Evolutionary conservation across 2,888 invertebrate genomes (phyloP).

Genomic region (Nineta flava): DNA sequence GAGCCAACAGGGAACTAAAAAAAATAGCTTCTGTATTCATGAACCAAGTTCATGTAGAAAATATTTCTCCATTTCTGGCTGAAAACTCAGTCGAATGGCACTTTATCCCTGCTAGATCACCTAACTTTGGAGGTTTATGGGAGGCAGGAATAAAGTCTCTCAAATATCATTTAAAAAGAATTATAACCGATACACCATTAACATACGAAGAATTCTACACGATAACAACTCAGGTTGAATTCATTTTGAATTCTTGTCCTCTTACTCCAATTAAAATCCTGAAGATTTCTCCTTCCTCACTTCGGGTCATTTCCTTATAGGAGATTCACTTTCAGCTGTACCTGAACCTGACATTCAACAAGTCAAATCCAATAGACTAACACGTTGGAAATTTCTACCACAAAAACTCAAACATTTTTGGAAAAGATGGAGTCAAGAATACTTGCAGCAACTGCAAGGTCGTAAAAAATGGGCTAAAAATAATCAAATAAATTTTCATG

Average conservation of each 20-base stretch:
- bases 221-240: slow-evolving; percentile 14
- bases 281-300: slow-evolving; percentile 14
- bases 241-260: slow-evolving; percentile 15
- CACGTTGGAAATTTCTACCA: slow-evolving; percentile 7
- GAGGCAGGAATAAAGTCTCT: slow-evolving; percentile 15
- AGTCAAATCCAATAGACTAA: slow-evolving; percentile 3
- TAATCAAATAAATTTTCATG: slow-evolving; percentile 1
- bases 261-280: slow-evolving; percentile 14
- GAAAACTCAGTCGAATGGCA: slow-evolving; percentile 13
- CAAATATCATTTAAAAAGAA: slow-evolving; percentile 16
- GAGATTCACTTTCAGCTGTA: slow-evolving; percentile 13
- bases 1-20: slow-evolving; percentile 11
- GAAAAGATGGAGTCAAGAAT: slow-evolving; percentile 10
- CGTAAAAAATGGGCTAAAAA: slow-evolving; percentile 9
- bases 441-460: slow-evolving; percentile 8
- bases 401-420: slow-evolving; percentile 9
- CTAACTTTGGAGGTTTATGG: slow-evolving; percentile 17
- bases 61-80: not conserved
- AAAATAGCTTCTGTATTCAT: not conserved
- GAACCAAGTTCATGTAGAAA: not conserved
- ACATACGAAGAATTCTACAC: slow-evolving; percentile 16
- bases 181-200: slow-evolving; percentile 9
- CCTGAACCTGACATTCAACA: slow-evolving; percentile 6
- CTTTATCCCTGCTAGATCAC: slow-evolving; percentile 16
- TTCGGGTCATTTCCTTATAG: slow-evolving; percentile 20